Base-by-base conservation (phyloP, 2,888 invertebrate species). In the Buathra laborator region DNA sequence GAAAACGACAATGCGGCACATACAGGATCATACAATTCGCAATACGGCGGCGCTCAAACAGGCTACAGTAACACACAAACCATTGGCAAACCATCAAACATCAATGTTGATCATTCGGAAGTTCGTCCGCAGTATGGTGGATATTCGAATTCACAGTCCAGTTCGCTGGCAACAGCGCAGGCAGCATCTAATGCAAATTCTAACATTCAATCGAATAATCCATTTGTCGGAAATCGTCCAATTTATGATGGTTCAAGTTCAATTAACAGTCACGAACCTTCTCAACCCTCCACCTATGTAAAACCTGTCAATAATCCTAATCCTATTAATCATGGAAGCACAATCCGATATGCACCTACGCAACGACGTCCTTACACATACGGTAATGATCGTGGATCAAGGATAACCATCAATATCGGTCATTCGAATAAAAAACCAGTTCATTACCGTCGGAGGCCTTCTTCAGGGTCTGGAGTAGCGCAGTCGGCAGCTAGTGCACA, bases 391-490 rank as follows among this genome's bases (percentile, higher is more conserved):
- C 46, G 14, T 51, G 64, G 78, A 44, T 24, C 81, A 24, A 56
- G 12, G 16, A 81, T 85, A 85, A 85, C 84, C 32, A 78, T 85
- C 56, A 81, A 77, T 7, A 48, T 85, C 44, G 51, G 75, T 19
- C 70, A 68, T 19, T 48, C 81, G 43, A 66, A 75, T 53, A 70
- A 79, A 43, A 85, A 70, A 78, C 74, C 81, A 16, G 64, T 70
- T 48, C 37, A 53, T 85, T 78, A 81, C 29, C 78, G 51, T 43
- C 81, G 70, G 56, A 79, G 84, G 70, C 84, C 84, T 70, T 81
- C 62, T 29, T 24, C 78, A 81, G 81, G 81, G 53, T 79, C 68
- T 12, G 75, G 64, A 56, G 29, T 46, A 5, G 46, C 81, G 1
- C 81, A 84, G 14, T 81, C 81, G 1, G 67, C 53, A 6, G 75